Conservation (phyloP, 2,888 invertebrate species). For the Eristalis pertinax region DNA sequence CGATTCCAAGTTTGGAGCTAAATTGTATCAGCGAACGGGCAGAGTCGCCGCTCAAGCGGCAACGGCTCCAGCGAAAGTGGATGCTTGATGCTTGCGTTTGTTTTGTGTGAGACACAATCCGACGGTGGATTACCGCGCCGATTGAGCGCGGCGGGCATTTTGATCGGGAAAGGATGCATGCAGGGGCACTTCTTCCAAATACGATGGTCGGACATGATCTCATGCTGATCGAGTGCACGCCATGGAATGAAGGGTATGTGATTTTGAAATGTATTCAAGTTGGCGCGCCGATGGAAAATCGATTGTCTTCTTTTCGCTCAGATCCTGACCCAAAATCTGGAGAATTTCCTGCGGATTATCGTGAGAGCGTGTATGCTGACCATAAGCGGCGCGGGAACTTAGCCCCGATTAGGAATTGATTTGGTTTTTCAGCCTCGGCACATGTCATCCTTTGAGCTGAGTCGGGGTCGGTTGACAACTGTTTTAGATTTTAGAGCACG, state of each 20-base stretch:
- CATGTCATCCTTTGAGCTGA: too few relatives aligned
- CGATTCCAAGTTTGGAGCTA: conserved; percentile 35
- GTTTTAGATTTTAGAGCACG: too few relatives aligned
- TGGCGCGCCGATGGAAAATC: not conserved
- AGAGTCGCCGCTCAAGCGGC: not conserved
- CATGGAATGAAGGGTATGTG: not conserved
- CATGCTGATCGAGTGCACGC: not conserved
- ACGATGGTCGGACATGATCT: not conserved
- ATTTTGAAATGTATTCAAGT: not conserved
- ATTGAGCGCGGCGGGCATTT: not conserved
- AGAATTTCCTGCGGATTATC: not conserved
- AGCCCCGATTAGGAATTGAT: too few relatives aligned
- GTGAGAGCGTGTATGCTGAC: not conserved
- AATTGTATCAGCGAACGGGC: conserved; percentile 26
- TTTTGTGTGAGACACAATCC: not conserved
- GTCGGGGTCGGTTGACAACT: too few relatives aligned
- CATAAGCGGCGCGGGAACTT: not conserved
- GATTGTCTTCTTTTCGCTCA: not conserved
- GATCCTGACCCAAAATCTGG: not conserved
- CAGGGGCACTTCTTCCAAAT: not conserved
- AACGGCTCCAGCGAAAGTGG: conserved; percentile 14
- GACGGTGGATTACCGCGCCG: not conserved
- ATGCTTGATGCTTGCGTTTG: not conserved
- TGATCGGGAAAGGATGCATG: not conserved
- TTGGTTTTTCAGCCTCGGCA: too few relatives aligned